Evolutionary conservation across 2,797 vertebrate genomes (phyloP), one percentile per base, ranked within the genome.

Genomic region (Mus spretus): DNA sequence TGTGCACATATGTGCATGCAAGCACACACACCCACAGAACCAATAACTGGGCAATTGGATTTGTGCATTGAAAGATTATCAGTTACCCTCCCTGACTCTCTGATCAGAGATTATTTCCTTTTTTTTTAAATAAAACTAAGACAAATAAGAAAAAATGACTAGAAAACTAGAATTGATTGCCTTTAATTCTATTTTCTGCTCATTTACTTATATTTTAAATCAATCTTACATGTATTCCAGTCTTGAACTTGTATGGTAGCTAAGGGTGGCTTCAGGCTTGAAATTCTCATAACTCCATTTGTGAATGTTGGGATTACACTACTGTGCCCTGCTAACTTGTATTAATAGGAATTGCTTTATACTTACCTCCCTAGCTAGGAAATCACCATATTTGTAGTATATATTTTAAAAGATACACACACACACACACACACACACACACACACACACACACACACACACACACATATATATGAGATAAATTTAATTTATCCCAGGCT

Each of bases 261-360:
- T 50, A 50, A 74, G 6, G 47, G 31, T 40, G 67, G 61, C 40
- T 11, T 84, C 82, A 19, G 57, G 20, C 15, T 74, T 74, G 9
- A 28, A 28, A 9, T 75, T 37, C 53, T 88, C 10, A 3, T 75
- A 50, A 40, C n/a, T 59, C 53, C 40, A n/a, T 10, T 19, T 87
- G 22, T 72, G 67, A 87, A 70, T 53, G 34, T 34, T 72, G 22
- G 34, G 14, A 28, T 28, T 87, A 28, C 9, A 55, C 34, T 10
- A 55, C 85, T 17, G 26, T 87, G 13, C 7, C 65, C 26, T 72
- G n/a, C 65, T 93, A 72, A 74, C 47, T 70, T 15, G 79, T 72
- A n/a, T 85, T 88, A 74, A 37, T 85, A 95, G 44, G 31, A 72
- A 93, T 90, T 95, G 8, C 55, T 96, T 91, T 90, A 37, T 59